phyloP scores from a whole-genome alignment of 2,113 vertebrate species.

The Cottus gobio region DNA sequence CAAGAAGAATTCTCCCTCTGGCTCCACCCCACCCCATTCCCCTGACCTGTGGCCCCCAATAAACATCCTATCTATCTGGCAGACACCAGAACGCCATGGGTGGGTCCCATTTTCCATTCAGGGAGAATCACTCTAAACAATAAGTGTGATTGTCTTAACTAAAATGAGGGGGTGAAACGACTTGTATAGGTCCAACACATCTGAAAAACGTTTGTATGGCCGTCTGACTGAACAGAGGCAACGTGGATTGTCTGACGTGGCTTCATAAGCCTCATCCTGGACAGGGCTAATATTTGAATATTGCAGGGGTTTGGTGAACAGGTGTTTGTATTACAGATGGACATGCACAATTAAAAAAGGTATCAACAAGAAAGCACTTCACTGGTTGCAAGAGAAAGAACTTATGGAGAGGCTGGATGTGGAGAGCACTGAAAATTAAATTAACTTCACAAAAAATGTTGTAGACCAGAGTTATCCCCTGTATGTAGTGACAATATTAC shows the following conservation, averaged over 20 bases:
- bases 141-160: slow-evolving; percentile 40
- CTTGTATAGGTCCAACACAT: slow-evolving; percentile 3
- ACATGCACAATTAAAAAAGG: background rate
- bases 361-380: background rate
- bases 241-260: background rate
- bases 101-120: slow-evolving; percentile 54
- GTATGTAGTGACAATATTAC: background rate
- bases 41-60: slow-evolving; percentile 76
- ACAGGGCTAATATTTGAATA: background rate
- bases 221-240: slow-evolving; percentile 1
- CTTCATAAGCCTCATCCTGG: background rate
- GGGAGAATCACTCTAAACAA: slow-evolving; percentile 48
- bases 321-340: background rate
- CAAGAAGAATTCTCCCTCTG: slow-evolving; percentile 74
- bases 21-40: slow-evolving; percentile 65
- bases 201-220: slow-evolving; percentile 15
- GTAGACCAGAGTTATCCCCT: background rate
- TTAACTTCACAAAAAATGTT: background rate
- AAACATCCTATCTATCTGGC: slow-evolving; percentile 76
- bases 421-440: slow-evolving; percentile 27
- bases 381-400: background rate
- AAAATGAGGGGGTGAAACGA: slow-evolving; percentile 40
- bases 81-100: slow-evolving; percentile 62
- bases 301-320: background rate
- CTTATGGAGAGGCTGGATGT: background rate